Evolutionary conservation across 2,797 vertebrate genomes (phyloP), one percentile per base, ranked within the genome.

Genomic region (Mareca strepera): DNA sequence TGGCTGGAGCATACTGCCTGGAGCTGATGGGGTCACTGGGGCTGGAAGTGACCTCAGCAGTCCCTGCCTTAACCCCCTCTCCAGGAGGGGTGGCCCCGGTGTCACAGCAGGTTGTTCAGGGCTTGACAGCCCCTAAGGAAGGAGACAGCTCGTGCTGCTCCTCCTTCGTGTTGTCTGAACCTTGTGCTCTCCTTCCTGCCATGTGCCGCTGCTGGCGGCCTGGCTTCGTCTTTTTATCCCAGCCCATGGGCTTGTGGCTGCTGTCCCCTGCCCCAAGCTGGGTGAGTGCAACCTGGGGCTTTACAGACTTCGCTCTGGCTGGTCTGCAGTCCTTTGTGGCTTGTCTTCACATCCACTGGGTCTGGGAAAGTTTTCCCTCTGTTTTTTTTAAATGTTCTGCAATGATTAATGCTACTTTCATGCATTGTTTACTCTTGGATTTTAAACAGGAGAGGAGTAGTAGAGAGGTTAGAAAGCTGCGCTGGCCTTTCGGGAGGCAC

Each of bases 341-440:
- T 89, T 78, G 44, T 90, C 86, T 82, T 92, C 83, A 8, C 82
- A 70, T 35, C 74, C 68, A 76, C 35, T 86, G 35, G 64, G 33
- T 90, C 33, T 81, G 78, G 41, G 50, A 46, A 91, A 76, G 35
- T 66, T 35, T 68, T 89, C 53, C 81, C 60, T 93, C 68, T 62
- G 87, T 79, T 94, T 88, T 56, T 92, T 89, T 92, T 93, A 86
- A 52, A 33, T 55, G 72, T 64, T 60, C 81, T 82, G 78, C 58
- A 85, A 21, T 87, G 26, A 88, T 74, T 77, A 80, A 72, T 95
- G 77, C 46, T 90, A 4, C 70, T 90, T 86, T 81, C 55, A 44
- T 48, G 23, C 11, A 4, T 35, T 68, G 41, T 80, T 95, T 80
- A 68, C 33, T 70, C 48, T 58, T 87, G 64, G 76, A 85, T 93